Percentiles rank a stretch among this genome's conserved stretches.
Evolutionary conservation across 2,888 invertebrate genomes (phyloP).

Genomic region (Uropetala carovei): DNA sequence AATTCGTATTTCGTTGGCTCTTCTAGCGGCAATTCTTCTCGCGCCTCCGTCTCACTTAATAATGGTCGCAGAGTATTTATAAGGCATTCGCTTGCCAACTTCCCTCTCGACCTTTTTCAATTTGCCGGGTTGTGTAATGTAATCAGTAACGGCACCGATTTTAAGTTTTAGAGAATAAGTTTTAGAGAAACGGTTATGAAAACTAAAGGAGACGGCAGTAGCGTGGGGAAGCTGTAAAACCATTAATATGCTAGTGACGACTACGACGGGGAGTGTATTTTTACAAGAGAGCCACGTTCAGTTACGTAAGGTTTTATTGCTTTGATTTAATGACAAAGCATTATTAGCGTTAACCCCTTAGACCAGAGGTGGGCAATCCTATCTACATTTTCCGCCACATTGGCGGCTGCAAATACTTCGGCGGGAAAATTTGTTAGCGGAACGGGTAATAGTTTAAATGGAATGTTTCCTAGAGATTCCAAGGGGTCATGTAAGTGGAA

Average conservation of each 20-base stretch:
- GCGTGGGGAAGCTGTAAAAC: not conserved
- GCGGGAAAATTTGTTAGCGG: no score
- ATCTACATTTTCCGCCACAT: not conserved
- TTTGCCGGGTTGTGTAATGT: not conserved
- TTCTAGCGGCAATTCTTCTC: not conserved
- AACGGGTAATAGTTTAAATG: no score
- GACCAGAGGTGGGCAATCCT: not conserved
- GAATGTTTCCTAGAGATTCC: no score
- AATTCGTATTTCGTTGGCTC: no score
- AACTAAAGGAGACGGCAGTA: not conserved
- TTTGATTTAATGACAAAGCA: not conserved
- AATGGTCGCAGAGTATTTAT: not conserved
- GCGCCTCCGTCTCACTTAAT: not conserved
- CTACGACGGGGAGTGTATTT: not conserved
- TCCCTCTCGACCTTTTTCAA: not conserved
- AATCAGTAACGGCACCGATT: not conserved
- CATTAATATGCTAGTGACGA: not conserved
- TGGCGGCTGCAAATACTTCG: no score
- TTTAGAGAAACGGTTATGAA: conserved; percentile 5
- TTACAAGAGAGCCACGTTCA: not conserved
- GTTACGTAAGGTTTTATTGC: not conserved
- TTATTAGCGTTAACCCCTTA: not conserved
- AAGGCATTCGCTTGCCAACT: not conserved
- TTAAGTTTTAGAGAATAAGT: not conserved
- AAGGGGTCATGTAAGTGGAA: no score